Evolutionary conservation across 2,797 vertebrate species (phyloP), one percentile per base, ranked within the genome.

Genomic region (Peromyscus aztecus): DNA sequence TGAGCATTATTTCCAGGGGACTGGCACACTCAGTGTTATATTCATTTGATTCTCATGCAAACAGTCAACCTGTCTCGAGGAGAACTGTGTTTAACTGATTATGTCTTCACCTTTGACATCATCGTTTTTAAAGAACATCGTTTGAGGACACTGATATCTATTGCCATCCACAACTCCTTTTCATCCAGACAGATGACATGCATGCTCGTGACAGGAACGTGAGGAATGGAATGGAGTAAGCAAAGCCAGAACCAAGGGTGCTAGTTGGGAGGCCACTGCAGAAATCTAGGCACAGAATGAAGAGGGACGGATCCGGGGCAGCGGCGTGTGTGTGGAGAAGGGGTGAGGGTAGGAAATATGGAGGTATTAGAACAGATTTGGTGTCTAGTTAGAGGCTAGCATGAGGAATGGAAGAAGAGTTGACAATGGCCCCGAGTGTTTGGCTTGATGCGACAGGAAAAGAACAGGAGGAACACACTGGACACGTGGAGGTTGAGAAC

Each of bases 61-160:
- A 96, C 97, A 97, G 96, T 97, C 98, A 96, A 93, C 94, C 94
- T 97, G 97, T 98, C 97, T 97, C 87, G 65, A 86, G 86, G 57
- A 97, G 94, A 96, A 93, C 91, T 90, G 75, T 96, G 88, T 95
- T 97, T 96, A 97, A 97, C 92, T 96, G 93, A 97, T 97, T 96
- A 96, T 96, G 76, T 96, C 96, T 96, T 97, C 97, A 97, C 95
- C 97, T 97, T 93, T 97, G 96, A 95, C 94, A 96, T 96, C 96
- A 94, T 96, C 95, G 16, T n/a, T 96, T 96, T 96, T 91, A 95
- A 96, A 97, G 95, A 95, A 95, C 82, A 82, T 80, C 16, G 89
- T 96, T 96, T 94, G 95, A 95, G 97, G 97, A 95, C 96, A 83
- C 80, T 96, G 96, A 89, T 97, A 95, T 93, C 96, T 96, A 92